Base-by-base conservation (phyloP, 2,113 vertebrate genomes). In the Eolophus roseicapilla region DNA sequence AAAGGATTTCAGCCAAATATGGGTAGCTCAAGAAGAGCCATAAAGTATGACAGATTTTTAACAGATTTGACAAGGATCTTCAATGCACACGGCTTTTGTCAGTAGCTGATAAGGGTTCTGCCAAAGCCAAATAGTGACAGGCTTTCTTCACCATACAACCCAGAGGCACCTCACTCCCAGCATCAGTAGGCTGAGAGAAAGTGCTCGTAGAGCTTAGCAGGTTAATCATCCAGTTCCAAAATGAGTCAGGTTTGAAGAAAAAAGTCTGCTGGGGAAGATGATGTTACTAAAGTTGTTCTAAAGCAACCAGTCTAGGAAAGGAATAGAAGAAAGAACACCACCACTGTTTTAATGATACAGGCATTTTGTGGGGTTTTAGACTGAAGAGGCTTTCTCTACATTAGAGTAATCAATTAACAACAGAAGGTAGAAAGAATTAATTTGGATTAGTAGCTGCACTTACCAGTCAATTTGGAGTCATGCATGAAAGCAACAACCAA, bases 61-160 rank as follows among this genome's bases (percentile, higher is more conserved):
- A 75, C 28, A 64, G 79, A 88, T 94, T 84, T 95, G 92, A 96
- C 94, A 96, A 92, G 85, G 62, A 95, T 71, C 82, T 94, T 96
- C 85, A 69, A 37, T 55, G 59, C 23, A 67, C 25, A 70, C n/a
- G 0, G 4, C 46, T 47, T 97, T 92, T 88, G 60, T 96, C 77
- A 83, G 80, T n/a, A 75, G 69, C 87, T 96, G 92, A 78, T 85
- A 75, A 49, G 53, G 93, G 60, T 88, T 60, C 50, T 77, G 37
- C 53, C 95, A 92, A 88, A 95, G 87, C 89, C 94, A 95, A 94
- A 37, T 12, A 93, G 70, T 75, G 80, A 95, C 82, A 95, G 70
- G 59, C 35, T 85, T 93, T 87, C 67, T 74, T 92, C 83, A 50
- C 57, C 39, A 41, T 27, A 59, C 62, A 74, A 70, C 52, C 50